These are phyloP conservation scores for Gymnothorax javanicus DNA, from an alignment of 2,797 vertebrate species.

Conservation along the genomic window DNA sequence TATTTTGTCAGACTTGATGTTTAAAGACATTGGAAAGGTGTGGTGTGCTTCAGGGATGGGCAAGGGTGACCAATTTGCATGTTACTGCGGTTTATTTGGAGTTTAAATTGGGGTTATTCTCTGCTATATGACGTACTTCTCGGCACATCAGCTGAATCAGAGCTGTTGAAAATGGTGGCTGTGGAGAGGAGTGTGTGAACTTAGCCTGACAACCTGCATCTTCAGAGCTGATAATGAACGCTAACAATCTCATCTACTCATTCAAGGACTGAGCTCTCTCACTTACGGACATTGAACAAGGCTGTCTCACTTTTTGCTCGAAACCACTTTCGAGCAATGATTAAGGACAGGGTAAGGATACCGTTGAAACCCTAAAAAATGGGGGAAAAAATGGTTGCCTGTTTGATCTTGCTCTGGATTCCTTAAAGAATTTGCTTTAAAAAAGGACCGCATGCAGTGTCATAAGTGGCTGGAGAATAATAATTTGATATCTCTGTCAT, in stretches of 20 bases:
- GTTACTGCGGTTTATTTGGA: neutral
- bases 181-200: neutral
- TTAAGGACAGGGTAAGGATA: neutral
- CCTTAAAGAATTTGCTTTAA: neutral
- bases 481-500: neutral
- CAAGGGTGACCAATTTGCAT: neutral
- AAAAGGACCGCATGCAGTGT: neutral
- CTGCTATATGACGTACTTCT: neutral
- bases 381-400: neutral
- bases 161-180: neutral
- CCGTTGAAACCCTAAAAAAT: neutral
- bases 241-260: neutral
- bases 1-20: neutral
- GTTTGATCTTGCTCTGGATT: neutral
- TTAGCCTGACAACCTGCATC: neutral
- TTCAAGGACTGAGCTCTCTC: neutral
- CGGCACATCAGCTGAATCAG: neutral
- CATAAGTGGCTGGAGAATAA: conserved; percentile 1
- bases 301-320: neutral
- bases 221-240: neutral
- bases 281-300: neutral
- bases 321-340: neutral
- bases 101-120: neutral
- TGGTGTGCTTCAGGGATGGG: neutral
- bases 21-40: neutral